Evolutionary conservation across 2,888 invertebrate genomes (phyloP).

Genomic region (Dorcus parallelipipedus): DNA sequence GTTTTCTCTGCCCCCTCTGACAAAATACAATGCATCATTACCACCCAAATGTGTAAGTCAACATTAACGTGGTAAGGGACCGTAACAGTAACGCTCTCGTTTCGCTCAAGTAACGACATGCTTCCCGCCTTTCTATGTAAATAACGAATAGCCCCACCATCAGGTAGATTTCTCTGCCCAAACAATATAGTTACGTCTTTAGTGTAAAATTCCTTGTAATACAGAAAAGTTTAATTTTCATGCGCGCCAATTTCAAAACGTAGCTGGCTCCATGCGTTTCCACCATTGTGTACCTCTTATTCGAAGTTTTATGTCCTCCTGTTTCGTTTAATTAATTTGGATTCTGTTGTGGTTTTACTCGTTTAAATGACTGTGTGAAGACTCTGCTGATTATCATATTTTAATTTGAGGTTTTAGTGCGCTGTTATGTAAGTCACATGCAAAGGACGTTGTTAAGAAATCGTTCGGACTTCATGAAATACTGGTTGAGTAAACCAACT

Average conservation of each 20-base stretch:
- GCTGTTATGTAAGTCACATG: too few species aligned
- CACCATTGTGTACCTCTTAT: too few species aligned
- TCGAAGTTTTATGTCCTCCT: too few species aligned
- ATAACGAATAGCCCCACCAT: constrained; percentile 27
- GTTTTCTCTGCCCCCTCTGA: not conserved
- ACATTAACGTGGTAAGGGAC: constrained; percentile 24
- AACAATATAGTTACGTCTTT: constrained; percentile 22
- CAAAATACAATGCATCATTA: constrained; percentile 4
- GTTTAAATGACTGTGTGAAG: too few species aligned
- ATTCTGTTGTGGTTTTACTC: not conserved
- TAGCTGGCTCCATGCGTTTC: too few species aligned
- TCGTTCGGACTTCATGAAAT: too few species aligned
- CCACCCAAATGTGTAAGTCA: not conserved
- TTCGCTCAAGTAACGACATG: constrained; percentile 38
- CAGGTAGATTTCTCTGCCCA: constrained; percentile 21
- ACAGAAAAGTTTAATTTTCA: constrained; percentile 19
- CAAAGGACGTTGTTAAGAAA: too few species aligned
- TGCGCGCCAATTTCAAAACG: not conserved
- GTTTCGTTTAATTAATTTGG: not conserved
- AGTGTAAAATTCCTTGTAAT: constrained; percentile 26
- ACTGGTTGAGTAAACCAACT: too few species aligned
- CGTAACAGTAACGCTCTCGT: constrained; percentile 32
- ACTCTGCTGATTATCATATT: too few species aligned
- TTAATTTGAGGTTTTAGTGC: too few species aligned
- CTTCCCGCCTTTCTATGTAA: constrained; percentile 43